These are phyloP conservation scores for Oligia latruncula DNA, from an alignment of 2,888 invertebrate species.

Conservation along the genomic window DNA sequence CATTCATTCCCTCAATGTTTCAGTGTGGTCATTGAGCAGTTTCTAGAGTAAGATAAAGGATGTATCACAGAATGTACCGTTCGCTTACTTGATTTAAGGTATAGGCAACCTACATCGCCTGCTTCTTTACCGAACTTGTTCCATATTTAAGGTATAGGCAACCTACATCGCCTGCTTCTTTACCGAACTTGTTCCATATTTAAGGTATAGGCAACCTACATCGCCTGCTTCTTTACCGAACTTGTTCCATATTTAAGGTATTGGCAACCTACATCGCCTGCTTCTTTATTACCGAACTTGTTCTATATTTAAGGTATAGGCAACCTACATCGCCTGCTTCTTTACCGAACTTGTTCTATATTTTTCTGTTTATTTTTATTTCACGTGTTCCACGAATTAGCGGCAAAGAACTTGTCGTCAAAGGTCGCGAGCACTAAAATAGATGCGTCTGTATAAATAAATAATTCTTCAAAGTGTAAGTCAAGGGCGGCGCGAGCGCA, in stretches of 20 bases:
- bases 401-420: constrained; percentile 55
- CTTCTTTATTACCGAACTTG: not conserved
- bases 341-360: not conserved
- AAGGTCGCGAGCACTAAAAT: constrained; percentile 58
- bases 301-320: not conserved
- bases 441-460: constrained; percentile 48
- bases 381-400: constrained; percentile 20
- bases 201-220: no score
- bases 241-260: not conserved
- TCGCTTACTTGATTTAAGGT: not conserved
- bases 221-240: not conserved
- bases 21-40: not conserved
- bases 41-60: not conserved
- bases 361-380: constrained; percentile 41
- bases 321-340: not conserved
- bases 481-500: constrained; percentile 53
- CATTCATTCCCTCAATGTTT: not conserved
- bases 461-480: constrained; percentile 48
- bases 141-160: no score
- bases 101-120: not conserved
- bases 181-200: not conserved
- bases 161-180: no score
- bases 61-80: not conserved
- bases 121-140: not conserved
- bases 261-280: no score